A percentile compares a stretch with the other conserved stretches of the same genome.
Conservation (phyloP, 2,113 vertebrate species). For the Glareola pratincola region DNA sequence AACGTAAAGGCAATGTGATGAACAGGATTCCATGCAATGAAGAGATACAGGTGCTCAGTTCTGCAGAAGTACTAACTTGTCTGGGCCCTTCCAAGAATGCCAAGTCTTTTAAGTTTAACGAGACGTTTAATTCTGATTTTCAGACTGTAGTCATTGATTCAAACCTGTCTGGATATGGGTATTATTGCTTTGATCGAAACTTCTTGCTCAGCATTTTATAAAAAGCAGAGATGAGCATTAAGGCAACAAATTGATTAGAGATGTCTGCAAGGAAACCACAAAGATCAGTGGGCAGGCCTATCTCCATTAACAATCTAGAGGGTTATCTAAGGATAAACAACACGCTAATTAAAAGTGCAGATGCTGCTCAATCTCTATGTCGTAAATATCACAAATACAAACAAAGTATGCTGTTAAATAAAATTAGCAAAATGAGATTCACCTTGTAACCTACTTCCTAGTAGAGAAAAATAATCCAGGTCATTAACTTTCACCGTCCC, state of each 20-base stretch:
- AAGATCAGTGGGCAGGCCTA: not conserved
- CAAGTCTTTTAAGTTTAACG: not conserved
- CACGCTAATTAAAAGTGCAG: constrained; percentile 27
- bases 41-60: not conserved
- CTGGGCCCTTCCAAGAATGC: not conserved
- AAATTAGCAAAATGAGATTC: not conserved
- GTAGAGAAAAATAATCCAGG: not conserved
- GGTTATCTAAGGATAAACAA: constrained; percentile 54
- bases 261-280: constrained; percentile 23
- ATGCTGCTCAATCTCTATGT: not conserved
- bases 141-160: not conserved
- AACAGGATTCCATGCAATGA: not conserved
- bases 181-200: constrained; percentile 2
- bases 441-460: not conserved
- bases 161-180: not conserved
- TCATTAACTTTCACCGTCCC: not conserved
- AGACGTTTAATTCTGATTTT: not conserved
- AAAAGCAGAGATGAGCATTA: not conserved
- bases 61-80: not conserved
- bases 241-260: constrained; percentile 38
- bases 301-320: constrained; percentile 46
- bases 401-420: not conserved
- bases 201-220: not conserved
- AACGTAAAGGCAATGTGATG: not conserved
- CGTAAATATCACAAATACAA: not conserved